Conservation (phyloP, 2,888 invertebrate species). For the Drosophila meridionalis region DNA sequence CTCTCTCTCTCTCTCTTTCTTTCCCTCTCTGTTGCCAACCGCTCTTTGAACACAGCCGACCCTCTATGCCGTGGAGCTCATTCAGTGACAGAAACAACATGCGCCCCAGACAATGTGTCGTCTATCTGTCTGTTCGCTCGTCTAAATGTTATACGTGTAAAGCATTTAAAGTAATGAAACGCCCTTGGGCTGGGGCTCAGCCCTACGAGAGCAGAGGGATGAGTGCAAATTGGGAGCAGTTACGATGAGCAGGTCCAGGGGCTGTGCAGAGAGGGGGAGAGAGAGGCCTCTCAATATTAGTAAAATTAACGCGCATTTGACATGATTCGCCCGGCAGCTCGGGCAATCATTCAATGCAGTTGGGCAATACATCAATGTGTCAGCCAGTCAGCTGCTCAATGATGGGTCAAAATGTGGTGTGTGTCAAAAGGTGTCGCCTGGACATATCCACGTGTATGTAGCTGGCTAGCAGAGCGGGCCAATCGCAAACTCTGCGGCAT, state of each 20-base stretch:
- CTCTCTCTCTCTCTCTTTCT: neutral
- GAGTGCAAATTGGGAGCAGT: neutral
- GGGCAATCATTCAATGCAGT: slow-evolving; percentile 67
- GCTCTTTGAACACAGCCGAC: neutral
- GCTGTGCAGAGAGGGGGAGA: neutral
- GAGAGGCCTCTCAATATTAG: slow-evolving; percentile 50
- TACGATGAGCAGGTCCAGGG: too few species aligned
- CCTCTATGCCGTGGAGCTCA: neutral
- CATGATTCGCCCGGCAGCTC: slow-evolving; percentile 52
- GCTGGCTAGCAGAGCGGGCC: neutral
- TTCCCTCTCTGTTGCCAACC: neutral
- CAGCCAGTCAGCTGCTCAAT: slow-evolving; percentile 66
- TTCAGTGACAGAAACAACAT: slow-evolving; percentile 33
- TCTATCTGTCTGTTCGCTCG: slow-evolving; percentile 29
- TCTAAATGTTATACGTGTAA: slow-evolving; percentile 75
- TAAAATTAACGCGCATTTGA: slow-evolving; percentile 63
- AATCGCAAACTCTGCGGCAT: neutral
- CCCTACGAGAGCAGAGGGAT: neutral
- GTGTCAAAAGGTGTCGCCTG: slow-evolving; percentile 57
- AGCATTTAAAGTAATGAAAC: slow-evolving; percentile 78
- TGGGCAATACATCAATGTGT: slow-evolving; percentile 74
- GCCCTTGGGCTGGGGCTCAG: slow-evolving; percentile 28
- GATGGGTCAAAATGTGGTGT: slow-evolving; percentile 66
- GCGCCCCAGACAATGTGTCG: slow-evolving; percentile 50
- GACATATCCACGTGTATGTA: slow-evolving; percentile 13